These are phyloP conservation scores for Trachemys scripta DNA, from an alignment of 2,113 vertebrate species.

Conservation along the genomic window DNA sequence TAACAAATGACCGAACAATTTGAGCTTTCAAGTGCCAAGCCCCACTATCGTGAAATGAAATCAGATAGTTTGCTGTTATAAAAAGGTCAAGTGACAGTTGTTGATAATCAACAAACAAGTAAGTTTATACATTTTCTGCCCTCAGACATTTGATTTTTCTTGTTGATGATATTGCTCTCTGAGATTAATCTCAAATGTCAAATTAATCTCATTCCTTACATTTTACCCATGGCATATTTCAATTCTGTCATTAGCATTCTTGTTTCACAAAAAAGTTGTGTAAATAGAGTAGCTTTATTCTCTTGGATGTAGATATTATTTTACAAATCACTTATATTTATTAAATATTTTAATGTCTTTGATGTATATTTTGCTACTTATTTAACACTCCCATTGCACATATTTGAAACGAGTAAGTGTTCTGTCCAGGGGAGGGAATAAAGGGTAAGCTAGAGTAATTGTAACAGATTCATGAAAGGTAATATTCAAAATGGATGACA, in stretches of 20 bases:
- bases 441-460: neutral
- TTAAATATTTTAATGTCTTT: neutral
- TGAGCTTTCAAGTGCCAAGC: neutral
- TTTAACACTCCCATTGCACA: neutral
- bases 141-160: neutral
- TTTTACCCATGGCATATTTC: conserved; percentile 22
- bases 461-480: neutral
- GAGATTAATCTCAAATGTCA: conserved; percentile 11
- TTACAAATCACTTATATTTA: neutral
- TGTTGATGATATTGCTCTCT: neutral
- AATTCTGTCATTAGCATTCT: neutral
- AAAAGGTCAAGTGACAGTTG: conserved; percentile 18
- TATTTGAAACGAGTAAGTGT: neutral
- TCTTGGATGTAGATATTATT: neutral
- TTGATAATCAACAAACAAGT: conserved; percentile 39
- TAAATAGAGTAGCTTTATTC: neutral
- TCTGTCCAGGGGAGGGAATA: neutral
- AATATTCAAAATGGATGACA: neutral
- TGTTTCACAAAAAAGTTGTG: neutral
- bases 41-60: conserved; percentile 15
- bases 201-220: conserved; percentile 20
- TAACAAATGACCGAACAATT: neutral
- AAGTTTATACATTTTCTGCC: conserved; percentile 26
- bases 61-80: conserved; percentile 27
- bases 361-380: neutral